Evolutionary conservation across 2,888 invertebrate species (phyloP), one percentile per base, ranked within the genome.

Genomic region (Drosophila aldrichi): DNA sequence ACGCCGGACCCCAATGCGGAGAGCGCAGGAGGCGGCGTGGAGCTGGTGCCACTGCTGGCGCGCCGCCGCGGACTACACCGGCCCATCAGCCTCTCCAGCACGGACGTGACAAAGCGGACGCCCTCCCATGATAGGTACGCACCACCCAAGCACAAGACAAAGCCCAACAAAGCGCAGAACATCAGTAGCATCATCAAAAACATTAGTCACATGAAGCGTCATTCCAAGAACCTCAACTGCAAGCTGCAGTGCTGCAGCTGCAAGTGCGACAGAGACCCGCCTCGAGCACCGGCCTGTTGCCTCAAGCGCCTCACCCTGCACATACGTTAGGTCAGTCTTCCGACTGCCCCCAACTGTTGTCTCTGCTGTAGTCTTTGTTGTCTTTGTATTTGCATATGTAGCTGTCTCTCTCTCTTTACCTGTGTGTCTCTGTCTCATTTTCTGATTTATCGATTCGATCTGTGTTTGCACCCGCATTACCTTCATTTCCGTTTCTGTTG

Each of bases 31-130:
- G 95, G 95, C 22, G 96, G 96, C 25, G 94, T 96, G 56, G 97
- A 97, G 92, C 93, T 97, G 88, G 97, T 96, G 62, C 96, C 96
- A 3, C 93, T 97, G 56, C 92, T 97, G 75, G 96, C 96, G 25
- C 94, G 95, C 74, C 94, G 95, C 79, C 94, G 96, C 68, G 94
- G 94, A 60, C 93, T 94, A 56, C 93, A 94, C 55, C 92, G 94
- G 5, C 94, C 94, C 76, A 94, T 94, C 75, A 94, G 94, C 74
- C 92, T 95, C 70, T 94, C 93, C 58, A 94, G 94, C 67, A 94
- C 94, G 25, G 94, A 94, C 85, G 93, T 94, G 40, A 94, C 94
- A 3, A 94, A 93, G 77, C 90, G 91, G 83, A 89, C 90, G 52
- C 90, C 92, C 61, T 91, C 91, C 70, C 89, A 93, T 91, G 90